A percentile compares a stretch with the other conserved stretches of the same genome.
These are phyloP conservation scores for Plebejus argus DNA, from an alignment of 2,888 invertebrate genomes.

Conservation along the genomic window DNA sequence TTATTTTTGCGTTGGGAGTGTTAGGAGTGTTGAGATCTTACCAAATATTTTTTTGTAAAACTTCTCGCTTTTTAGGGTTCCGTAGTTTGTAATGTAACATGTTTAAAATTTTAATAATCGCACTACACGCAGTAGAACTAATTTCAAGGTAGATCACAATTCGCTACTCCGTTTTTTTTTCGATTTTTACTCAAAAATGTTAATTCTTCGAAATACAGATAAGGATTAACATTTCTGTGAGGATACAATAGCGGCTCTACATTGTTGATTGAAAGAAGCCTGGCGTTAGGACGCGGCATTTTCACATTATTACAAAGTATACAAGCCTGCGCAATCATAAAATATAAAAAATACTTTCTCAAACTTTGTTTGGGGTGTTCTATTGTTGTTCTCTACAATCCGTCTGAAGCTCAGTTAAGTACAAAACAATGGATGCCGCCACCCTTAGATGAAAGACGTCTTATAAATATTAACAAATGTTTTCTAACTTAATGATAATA, in stretches of 20 bases:
- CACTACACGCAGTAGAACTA: not conserved
- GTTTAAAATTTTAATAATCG: not conserved
- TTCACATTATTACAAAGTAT: constrained; percentile 8
- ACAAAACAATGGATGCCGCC: not conserved
- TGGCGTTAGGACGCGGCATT: constrained; percentile 20
- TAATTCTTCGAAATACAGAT: constrained; percentile 17
- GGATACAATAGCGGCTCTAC: constrained; percentile 9
- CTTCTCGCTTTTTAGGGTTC: not conserved
- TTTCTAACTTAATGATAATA: too few species aligned
- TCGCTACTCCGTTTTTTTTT: constrained; percentile 6
- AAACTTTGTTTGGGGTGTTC: not conserved
- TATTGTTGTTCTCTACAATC: constrained; percentile 12
- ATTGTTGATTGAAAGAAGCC: not conserved
- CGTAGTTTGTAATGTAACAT: not conserved
- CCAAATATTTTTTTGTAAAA: too few species aligned
- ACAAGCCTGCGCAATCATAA: constrained; percentile 20
- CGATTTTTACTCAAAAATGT: not conserved
- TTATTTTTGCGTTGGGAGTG: too few species aligned
- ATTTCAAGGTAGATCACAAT: constrained; percentile 10
- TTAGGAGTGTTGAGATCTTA: too few species aligned
- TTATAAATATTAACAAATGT: too few species aligned
- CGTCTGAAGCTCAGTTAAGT: not conserved
- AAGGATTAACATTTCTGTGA: constrained; percentile 9
- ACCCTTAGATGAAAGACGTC: not conserved
- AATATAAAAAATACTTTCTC: constrained; percentile 19